Conservation (phyloP, 2,797 vertebrate genomes). For the Takifugu rubripes region DNA sequence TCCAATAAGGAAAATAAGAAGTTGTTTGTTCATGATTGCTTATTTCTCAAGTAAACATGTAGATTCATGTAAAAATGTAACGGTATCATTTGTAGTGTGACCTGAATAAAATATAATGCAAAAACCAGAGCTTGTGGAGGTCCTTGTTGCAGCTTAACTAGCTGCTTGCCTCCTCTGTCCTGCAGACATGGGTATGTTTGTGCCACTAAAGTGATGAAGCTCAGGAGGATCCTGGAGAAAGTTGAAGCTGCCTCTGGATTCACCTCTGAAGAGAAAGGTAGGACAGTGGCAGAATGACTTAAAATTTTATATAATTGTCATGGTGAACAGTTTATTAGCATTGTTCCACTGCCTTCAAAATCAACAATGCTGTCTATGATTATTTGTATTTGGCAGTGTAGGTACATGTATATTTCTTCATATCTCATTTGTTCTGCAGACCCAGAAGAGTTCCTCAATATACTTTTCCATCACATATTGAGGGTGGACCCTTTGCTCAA, state of each 20-base stretch:
- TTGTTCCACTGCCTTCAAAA: too few species aligned
- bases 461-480: slow-evolving; percentile 97
- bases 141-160: background rate
- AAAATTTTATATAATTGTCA: too few species aligned
- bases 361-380: too few species aligned
- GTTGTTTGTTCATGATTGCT: background rate
- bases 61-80: too few species aligned
- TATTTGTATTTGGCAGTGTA: too few species aligned
- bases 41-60: background rate
- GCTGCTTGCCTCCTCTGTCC: slow-evolving; percentile 1
- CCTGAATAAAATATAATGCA: background rate
- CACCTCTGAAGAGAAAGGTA: slow-evolving; percentile 98
- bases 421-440: slow-evolving; percentile 70
- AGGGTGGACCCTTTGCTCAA: slow-evolving; percentile 95
- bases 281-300: background rate
- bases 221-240: slow-evolving; percentile 96
- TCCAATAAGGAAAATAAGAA: background rate
- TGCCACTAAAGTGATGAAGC: slow-evolving; percentile 98
- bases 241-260: slow-evolving; percentile 97
- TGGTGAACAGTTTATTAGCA: too few species aligned
- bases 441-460: slow-evolving; percentile 98
- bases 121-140: background rate
- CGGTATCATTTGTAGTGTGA: too few species aligned
- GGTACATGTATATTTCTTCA: too few species aligned
- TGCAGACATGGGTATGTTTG: slow-evolving; percentile 95